Percentiles rank a stretch among this genome's conserved stretches.
phyloP scores from a whole-genome alignment of 2,797 vertebrate species.

The Lepus oiostolus region DNA sequence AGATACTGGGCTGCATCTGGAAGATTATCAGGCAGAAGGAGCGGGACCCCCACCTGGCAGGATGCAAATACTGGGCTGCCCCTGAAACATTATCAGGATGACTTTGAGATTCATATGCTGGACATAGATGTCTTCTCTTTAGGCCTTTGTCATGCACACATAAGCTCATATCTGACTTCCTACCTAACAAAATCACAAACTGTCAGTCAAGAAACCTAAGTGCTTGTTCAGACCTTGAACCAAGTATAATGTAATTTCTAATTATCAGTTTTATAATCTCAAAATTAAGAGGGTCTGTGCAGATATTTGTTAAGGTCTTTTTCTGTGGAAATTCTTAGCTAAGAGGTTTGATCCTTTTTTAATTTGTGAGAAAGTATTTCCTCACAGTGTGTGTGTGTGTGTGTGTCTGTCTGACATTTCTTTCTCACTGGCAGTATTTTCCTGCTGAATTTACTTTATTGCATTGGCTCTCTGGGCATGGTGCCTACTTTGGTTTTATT shows the following conservation, averaged over 20 bases:
- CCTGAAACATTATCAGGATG: no score
- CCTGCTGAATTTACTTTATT: constrained; percentile 59
- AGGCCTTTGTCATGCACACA: no score
- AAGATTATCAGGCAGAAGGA: no score
- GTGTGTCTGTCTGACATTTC: neutral
- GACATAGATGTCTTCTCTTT: no score
- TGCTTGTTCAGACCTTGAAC: neutral
- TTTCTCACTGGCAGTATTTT: constrained; percentile 56
- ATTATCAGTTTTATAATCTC: neutral
- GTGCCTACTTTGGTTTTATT: constrained; percentile 75
- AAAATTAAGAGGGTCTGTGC: neutral
- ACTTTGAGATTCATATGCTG: no score
- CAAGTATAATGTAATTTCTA: neutral
- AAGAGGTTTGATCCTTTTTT: neutral
- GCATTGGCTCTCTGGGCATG: constrained; percentile 77
- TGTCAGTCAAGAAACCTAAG: neutral
- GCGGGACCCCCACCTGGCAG: no score
- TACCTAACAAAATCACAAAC: neutral
- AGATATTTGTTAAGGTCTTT: neutral
- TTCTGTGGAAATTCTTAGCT: constrained; percentile 10
- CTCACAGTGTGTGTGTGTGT: neutral
- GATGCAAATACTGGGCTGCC: no score
- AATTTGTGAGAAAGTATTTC: constrained; percentile 27
- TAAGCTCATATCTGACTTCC: no score
- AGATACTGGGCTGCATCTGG: no score